Evolutionary conservation across 2,888 invertebrate species (phyloP).

Genomic region (Odontocerum albicorne): DNA sequence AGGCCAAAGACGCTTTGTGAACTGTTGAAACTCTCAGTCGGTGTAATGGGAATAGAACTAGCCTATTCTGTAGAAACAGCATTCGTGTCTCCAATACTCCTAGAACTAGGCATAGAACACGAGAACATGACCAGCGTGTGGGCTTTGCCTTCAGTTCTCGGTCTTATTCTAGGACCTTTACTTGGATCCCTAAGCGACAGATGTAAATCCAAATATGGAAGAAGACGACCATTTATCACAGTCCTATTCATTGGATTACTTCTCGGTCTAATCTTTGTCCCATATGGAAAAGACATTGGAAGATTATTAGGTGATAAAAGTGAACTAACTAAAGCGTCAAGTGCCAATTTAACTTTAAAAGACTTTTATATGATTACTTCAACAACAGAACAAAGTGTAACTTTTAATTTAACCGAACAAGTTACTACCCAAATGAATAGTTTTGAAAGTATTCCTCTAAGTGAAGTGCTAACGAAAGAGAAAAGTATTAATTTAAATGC

Average conservation of each 20-base stretch:
- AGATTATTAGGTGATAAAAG: constrained; percentile 50
- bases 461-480: neutral
- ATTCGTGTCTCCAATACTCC: constrained; percentile 64
- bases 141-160: constrained; percentile 48
- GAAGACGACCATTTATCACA: constrained; percentile 62
- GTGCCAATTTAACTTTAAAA: neutral
- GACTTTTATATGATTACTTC: neutral
- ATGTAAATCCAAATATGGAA: constrained; percentile 55
- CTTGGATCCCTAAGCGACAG: constrained; percentile 63
- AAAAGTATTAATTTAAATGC: neutral
- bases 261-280: constrained; percentile 57
- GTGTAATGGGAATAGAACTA: constrained; percentile 61
- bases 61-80: constrained; percentile 70
- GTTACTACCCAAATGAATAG: neutral
- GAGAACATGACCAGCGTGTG: constrained; percentile 58
- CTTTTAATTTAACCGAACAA: neutral
- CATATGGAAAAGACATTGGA: constrained; percentile 61
- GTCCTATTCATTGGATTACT: constrained; percentile 58
- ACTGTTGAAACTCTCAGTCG: constrained; percentile 25
- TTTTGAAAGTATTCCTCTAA: neutral
- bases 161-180: constrained; percentile 47
- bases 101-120: constrained; percentile 63
- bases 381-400: neutral
- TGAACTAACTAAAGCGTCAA: neutral
- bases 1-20: constrained; percentile 28